Percentiles rank a stretch among this genome's conserved stretches.
These are phyloP conservation scores for Peromyscus nudipes DNA, from an alignment of 2,797 vertebrate genomes.

Conservation along the genomic window DNA sequence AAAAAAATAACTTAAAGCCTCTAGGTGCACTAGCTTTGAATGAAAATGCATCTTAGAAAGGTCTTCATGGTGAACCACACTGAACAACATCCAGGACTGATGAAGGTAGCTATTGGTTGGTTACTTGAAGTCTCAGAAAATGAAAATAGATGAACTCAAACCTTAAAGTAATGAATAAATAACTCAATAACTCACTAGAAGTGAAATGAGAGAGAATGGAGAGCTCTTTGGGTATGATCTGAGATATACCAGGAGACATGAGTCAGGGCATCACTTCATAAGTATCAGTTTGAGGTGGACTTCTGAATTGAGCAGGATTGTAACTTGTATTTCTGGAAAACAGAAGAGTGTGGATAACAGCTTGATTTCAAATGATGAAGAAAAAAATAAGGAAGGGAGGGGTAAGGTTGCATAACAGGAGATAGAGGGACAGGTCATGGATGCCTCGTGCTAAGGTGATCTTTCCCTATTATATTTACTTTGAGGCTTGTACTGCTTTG, in stretches of 20 bases:
- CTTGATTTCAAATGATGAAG: background rate
- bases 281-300: background rate
- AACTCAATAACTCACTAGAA: background rate
- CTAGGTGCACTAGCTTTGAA: background rate
- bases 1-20: background rate
- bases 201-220: background rate
- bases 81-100: background rate
- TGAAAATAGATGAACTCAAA: background rate
- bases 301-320: background rate
- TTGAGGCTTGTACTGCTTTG: background rate
- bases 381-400: background rate
- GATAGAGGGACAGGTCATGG: rapidly evolving
- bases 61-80: background rate
- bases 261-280: background rate
- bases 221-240: background rate
- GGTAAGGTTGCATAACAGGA: background rate
- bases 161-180: background rate
- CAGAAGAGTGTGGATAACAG: background rate
- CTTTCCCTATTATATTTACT: rapidly evolving
- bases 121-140: slow-evolving; percentile 16
- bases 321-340: background rate
- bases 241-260: background rate
- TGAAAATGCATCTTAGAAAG: background rate
- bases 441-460: rapidly evolving
- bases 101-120: background rate